A percentile compares a stretch with the other conserved stretches of the same genome.
These are phyloP conservation scores for Xestia c-nigrum DNA, from an alignment of 2,888 invertebrate genomes.

Conservation along the genomic window DNA sequence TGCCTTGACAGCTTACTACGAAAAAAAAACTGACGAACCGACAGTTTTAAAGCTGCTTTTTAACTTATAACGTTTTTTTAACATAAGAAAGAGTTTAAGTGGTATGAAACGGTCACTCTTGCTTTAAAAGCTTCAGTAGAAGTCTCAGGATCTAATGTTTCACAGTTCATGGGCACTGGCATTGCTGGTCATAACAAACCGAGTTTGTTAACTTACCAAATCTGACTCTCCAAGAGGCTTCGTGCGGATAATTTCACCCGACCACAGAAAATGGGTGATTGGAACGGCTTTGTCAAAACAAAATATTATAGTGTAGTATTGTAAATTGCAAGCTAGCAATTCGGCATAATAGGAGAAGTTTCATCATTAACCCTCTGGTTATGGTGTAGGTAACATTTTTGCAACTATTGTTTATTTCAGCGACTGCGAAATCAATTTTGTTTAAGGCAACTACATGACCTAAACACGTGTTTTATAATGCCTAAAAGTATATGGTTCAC, in stretches of 20 bases:
- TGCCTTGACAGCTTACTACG: slow-evolving; percentile 18
- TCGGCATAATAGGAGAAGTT: slow-evolving; percentile 21
- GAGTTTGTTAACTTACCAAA: background rate
- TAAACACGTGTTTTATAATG: too few relatives aligned
- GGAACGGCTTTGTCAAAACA: slow-evolving; percentile 18
- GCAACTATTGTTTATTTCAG: slow-evolving; percentile 7
- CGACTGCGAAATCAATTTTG: background rate
- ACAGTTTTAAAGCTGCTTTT: too few relatives aligned
- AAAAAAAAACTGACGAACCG: background rate
- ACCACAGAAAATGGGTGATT: slow-evolving; percentile 16
- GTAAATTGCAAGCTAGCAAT: background rate
- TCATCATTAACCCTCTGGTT: slow-evolving; percentile 23
- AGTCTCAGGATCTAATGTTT: background rate
- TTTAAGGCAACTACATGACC: too few relatives aligned
- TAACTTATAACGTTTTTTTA: background rate
- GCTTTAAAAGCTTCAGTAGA: too few relatives aligned
- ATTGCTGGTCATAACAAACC: background rate
- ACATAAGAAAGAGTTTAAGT: background rate
- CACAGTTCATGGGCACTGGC: too few relatives aligned
- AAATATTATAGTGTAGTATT: slow-evolving; percentile 17
- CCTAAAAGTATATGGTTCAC: too few relatives aligned
- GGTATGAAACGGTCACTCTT: too few relatives aligned
- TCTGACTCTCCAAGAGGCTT: too few relatives aligned
- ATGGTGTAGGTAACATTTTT: slow-evolving; percentile 22
- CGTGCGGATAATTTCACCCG: background rate